Evolutionary conservation across 2,888 invertebrate genomes (phyloP), one percentile per base, ranked within the genome.

Genomic region (Pterostichus niger): DNA sequence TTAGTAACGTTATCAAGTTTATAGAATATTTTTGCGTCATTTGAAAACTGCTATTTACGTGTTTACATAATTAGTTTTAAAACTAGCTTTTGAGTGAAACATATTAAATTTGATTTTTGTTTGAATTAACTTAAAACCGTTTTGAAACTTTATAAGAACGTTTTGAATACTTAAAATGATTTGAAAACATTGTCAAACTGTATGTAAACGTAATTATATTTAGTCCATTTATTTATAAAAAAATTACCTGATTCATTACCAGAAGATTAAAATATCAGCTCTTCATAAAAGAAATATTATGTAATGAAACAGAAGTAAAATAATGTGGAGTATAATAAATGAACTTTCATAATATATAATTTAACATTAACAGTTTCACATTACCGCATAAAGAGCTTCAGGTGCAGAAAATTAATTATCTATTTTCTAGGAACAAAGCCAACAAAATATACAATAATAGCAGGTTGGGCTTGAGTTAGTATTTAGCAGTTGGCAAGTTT

Each of bases 401-500:
- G 9, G 40, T 7, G 40, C 6, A 6, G 40, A 17, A 54, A 17
- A 40, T 13, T 54, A 54, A 54, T 54, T 54, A 54, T 54, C 54
- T 9, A 54, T 17, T 54, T 54, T 56, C 17, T 15, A 40, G 40
- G 0, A 44, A 24, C 15, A 64, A 64, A 64, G 33, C 9, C 59
- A 24, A 33, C 33, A 64, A 35, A 33, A 64, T 68, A 68, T 13
- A 17, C 11, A 24, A 44, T 40, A 68, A 13, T n/a, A 15, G 10
- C 15, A 46, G 11, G 11, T 11, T 40, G 24, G 3, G 24, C 24
- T 24, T 3, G 40, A 40, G 3, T 24, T 44, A 71, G 17, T 15
- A 44, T 71, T 44, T 71, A 31, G 44, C 49, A 46, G 31, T 17
- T 71, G 17, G 44, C 15, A 13, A 71, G 17, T 49, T 46, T 71